phyloP scores from a whole-genome alignment of 1,140 invertebrate species.

The Euglossa dilemma region DNA sequence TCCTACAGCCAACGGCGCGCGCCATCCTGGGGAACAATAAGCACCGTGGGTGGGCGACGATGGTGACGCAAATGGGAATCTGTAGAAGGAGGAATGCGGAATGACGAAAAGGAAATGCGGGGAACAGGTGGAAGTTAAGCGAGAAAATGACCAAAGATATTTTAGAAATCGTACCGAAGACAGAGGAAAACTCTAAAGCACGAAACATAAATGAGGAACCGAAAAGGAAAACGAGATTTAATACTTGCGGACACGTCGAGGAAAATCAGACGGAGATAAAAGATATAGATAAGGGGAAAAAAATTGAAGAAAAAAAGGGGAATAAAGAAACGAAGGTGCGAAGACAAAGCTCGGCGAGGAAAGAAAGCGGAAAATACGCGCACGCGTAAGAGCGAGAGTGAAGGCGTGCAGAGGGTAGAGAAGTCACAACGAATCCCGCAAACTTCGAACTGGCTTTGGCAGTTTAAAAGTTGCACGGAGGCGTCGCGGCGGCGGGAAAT shows the following conservation, averaged over 20 bases:
- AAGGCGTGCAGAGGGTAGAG: not conserved
- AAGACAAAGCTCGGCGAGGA: not conserved
- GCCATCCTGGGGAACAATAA: slow-evolving; percentile 1
- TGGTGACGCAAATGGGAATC: not conserved
- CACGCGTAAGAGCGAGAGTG: not conserved
- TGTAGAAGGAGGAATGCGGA: not conserved
- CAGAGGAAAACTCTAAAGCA: too few relatives aligned
- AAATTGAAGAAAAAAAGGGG: not conserved
- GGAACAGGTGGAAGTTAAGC: not conserved
- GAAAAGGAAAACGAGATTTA: too few relatives aligned
- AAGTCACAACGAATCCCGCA: slow-evolving; percentile 36
- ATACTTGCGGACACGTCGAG: too few relatives aligned
- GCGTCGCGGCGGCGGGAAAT: slow-evolving; percentile 50
- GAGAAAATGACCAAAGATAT: not conserved
- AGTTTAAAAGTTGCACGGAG: slow-evolving; percentile 70
- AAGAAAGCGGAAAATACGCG: not conserved
- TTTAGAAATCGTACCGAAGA: not conserved
- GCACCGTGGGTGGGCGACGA: not conserved
- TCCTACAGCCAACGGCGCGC: slow-evolving; percentile 1
- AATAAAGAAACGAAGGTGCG: too few relatives aligned
- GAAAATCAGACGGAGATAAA: too few relatives aligned
- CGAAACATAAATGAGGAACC: not conserved
- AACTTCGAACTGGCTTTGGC: slow-evolving; percentile 68
- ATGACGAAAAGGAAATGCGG: not conserved
- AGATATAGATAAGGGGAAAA: too few relatives aligned